Percentiles rank a stretch among this genome's conserved stretches.
Evolutionary conservation across 2,113 vertebrate genomes (phyloP).

Genomic region (Rousettus leschenaultii): DNA sequence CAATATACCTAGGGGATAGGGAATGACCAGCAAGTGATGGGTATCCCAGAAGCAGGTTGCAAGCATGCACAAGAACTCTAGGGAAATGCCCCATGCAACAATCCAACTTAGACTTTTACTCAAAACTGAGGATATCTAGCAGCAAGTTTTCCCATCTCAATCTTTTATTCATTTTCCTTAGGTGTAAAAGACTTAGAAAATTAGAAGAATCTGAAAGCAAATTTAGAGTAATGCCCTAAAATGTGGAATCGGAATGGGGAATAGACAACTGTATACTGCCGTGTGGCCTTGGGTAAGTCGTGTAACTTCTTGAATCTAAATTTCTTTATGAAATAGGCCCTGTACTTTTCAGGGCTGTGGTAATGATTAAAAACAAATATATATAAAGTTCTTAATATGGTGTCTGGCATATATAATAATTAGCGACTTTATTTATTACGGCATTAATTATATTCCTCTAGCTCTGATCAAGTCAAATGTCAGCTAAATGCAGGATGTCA

Average conservation of each 20-base stretch:
- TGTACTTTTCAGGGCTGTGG: neutral
- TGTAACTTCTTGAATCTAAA: neutral
- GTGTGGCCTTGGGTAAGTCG: neutral
- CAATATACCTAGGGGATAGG: neutral
- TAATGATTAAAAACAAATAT: constrained; percentile 19
- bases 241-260: neutral
- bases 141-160: neutral
- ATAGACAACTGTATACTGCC: neutral
- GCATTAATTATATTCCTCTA: constrained; percentile 6
- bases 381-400: neutral
- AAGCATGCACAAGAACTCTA: neutral
- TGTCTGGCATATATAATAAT: neutral
- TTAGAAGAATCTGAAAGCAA: neutral
- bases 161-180: neutral
- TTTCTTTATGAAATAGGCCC: neutral
- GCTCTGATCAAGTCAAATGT: constrained; percentile 26
- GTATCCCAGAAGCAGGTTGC: neutral
- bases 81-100: neutral
- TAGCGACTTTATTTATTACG: neutral
- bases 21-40: neutral
- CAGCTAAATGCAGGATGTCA: constrained; percentile 33
- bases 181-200: neutral
- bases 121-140: neutral
- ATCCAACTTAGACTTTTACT: neutral
- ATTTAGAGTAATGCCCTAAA: neutral